phyloP scores from a whole-genome alignment of 1,140 invertebrate species.

The Halesus radiatus region DNA sequence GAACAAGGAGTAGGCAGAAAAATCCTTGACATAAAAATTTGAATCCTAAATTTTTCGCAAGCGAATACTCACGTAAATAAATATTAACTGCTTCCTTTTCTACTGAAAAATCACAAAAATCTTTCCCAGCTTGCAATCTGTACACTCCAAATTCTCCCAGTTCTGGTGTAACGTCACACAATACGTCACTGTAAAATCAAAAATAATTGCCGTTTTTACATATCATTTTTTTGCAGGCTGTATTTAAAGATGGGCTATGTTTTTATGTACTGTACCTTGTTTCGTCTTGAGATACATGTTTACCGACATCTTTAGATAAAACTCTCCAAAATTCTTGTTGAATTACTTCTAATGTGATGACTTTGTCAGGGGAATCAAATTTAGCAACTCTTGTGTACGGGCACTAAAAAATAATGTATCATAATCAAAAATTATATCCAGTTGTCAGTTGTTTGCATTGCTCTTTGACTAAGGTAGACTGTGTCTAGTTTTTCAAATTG shows the following conservation, averaged over 20 bases:
- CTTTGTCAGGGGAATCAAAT: constrained; percentile 51
- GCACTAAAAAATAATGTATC: constrained; percentile 60
- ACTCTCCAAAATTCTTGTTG: constrained; percentile 62
- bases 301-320: constrained; percentile 60
- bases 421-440: no score
- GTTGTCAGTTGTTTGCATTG: no score
- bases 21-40: no score
- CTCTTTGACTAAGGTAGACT: no score
- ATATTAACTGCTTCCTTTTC: constrained; percentile 78
- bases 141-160: constrained; percentile 84
- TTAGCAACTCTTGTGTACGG: constrained; percentile 65
- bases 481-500: no score
- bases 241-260: no score
- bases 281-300: constrained; percentile 70
- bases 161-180: constrained; percentile 72
- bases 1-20: no score
- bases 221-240: no score
- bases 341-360: constrained; percentile 63
- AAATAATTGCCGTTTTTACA: not conserved
- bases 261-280: constrained; percentile 71
- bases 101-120: constrained; percentile 71
- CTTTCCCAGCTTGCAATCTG: constrained; percentile 71
- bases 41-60: no score
- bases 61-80: constrained; percentile 76
- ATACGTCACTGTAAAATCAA: constrained; percentile 59